Conservation (phyloP, 2,113 vertebrate species). For the Dromaius novaehollandiae region DNA sequence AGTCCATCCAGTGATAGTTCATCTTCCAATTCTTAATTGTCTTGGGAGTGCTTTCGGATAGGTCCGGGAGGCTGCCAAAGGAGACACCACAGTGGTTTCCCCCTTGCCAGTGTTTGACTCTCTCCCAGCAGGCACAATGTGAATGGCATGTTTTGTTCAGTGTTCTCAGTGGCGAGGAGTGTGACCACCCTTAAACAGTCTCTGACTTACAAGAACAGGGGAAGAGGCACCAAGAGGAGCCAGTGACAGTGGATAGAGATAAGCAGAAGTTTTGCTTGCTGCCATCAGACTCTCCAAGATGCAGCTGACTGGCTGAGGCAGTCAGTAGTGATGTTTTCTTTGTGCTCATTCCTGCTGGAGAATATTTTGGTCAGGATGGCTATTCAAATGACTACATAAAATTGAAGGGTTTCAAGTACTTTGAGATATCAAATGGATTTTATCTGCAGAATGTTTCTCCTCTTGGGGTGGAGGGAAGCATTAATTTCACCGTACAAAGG, state of each 20-base stretch:
- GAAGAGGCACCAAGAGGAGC: background rate
- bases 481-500: background rate
- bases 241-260: background rate
- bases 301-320: background rate
- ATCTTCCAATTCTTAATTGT: background rate
- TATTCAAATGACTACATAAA: background rate
- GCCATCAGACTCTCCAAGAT: background rate
- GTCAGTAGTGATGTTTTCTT: background rate
- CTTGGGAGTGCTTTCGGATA: background rate
- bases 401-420: background rate
- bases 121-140: background rate
- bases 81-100: background rate
- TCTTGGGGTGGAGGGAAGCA: background rate
- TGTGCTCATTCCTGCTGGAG: background rate
- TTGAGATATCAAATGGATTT: background rate
- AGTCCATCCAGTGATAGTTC: background rate
- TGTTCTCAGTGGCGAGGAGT: background rate
- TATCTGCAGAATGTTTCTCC: background rate
- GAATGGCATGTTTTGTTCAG: fast-evolving
- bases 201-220: background rate
- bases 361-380: background rate
- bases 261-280: fast-evolving
- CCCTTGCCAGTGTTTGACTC: background rate
- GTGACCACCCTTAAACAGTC: background rate
- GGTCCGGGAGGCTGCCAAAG: background rate